phyloP scores from a whole-genome alignment of 2,797 vertebrate species.

The Mionectes olivaceus region DNA sequence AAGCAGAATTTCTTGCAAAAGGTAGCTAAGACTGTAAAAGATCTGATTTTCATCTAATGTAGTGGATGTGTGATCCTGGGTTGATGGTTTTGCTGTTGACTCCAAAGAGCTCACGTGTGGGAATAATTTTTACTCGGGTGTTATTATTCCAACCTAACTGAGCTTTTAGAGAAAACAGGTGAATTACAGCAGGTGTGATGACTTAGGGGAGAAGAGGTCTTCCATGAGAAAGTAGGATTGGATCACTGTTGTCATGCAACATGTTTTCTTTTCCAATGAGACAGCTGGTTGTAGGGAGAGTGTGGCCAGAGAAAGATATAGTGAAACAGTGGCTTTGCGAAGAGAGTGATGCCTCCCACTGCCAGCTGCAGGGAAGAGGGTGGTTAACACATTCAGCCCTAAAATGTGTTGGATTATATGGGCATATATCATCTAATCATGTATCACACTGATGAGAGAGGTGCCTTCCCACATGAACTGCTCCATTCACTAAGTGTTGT shows the following conservation, averaged over 20 bases:
- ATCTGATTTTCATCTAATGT: not conserved
- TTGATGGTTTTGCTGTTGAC: not conserved
- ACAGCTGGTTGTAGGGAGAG: not conserved
- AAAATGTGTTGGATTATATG: not conserved
- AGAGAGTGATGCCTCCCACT: not conserved
- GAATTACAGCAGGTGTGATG: not conserved
- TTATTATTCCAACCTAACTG: not conserved
- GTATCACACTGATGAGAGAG: not conserved
- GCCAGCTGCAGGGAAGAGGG: not conserved
- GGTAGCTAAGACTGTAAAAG: not conserved
- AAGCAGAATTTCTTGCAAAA: not conserved
- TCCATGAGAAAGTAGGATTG: not conserved
- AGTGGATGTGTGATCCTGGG: not conserved
- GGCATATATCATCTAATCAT: not conserved
- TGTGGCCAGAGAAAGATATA: not conserved
- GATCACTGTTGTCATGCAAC: not conserved
- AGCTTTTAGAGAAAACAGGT: not conserved
- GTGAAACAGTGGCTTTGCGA: not conserved
- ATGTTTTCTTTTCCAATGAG: not conserved
- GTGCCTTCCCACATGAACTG: not conserved
- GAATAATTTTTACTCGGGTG: not conserved
- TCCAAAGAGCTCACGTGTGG: rapidly evolving
- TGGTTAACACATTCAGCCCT: not conserved
- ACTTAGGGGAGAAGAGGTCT: not conserved
- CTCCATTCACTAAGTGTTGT: not conserved